phyloP scores from a whole-genome alignment of 2,888 invertebrate species.

The Theristus sp. region DNA sequence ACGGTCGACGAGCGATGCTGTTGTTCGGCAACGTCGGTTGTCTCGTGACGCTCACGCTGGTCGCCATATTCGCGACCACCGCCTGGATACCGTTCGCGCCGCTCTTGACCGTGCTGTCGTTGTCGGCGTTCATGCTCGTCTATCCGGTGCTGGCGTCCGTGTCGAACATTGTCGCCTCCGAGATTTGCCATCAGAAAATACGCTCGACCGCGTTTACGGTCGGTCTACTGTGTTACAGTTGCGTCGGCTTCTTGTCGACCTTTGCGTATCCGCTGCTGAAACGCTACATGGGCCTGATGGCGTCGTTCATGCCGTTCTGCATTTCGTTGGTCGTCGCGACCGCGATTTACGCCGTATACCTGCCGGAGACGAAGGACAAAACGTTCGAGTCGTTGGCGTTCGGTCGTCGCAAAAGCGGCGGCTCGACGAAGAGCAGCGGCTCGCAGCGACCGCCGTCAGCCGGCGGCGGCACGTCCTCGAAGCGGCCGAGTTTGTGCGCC shows the following conservation, averaged over 20 bases:
- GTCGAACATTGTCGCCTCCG: slow-evolving; percentile 1
- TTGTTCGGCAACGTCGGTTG: slow-evolving; percentile 2
- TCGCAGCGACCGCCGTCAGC: too few relatives aligned
- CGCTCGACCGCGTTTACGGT: slow-evolving; percentile 2
- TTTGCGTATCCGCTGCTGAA: slow-evolving; percentile 2
- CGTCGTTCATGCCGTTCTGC: slow-evolving; percentile 1
- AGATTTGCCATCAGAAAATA: slow-evolving; percentile 2
- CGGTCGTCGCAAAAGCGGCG: too few relatives aligned
- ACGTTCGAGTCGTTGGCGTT: slow-evolving; percentile 1
- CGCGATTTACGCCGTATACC: neutral
- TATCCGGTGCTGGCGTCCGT: slow-evolving; percentile 1
- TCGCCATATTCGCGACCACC: neutral
- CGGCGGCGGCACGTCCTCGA: too few relatives aligned
- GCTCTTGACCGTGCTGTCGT: neutral
- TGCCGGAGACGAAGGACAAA: slow-evolving; percentile 1
- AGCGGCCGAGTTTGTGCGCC: too few relatives aligned
- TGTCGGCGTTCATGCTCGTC: slow-evolving; percentile 1
- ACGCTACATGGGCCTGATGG: neutral
- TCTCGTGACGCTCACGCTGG: neutral
- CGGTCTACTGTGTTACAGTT: slow-evolving; percentile 1
- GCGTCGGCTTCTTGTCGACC: slow-evolving; percentile 3
- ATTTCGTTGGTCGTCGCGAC: neutral
- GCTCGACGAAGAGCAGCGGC: too few relatives aligned
- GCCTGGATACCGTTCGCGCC: neutral
- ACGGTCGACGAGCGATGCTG: neutral